Evolutionary conservation across 2,888 invertebrate species (phyloP), one percentile per base, ranked within the genome.

Genomic region (Glaucopsyche alexis): DNA sequence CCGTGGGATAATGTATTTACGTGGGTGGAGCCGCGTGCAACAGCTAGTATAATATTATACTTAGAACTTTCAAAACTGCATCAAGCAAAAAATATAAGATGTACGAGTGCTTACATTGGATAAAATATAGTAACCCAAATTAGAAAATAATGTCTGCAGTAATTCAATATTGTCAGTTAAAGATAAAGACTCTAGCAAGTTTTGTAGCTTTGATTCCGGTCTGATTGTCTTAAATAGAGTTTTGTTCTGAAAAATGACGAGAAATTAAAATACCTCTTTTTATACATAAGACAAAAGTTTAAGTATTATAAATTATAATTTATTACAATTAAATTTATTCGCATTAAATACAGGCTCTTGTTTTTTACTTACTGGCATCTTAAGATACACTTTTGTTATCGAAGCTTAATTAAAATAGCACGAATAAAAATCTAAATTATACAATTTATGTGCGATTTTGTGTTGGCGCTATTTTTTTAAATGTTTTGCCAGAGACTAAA

Each of bases 71-170:
- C 16, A 55, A 55, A 8, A 50, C 14, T n/a, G 7, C 16, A 16
- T 52, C n/a, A 9, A 19, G 16, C 8, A 52, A 52, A 55, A 29
- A 55, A 55, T 55, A 11, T 5, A 55, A 50, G 6, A 8, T 38
- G 50, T 11, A 38, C n/a, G 47, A 64, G 47, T 69, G 78, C 85
- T 84, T 85, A 91, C 90, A 76, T 87, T 83, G 55, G 81, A 79
- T 74, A 88, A 74, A 74, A 89, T 73, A 78, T 83, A 81, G 4
- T 81, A 79, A 14, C 87, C 84, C 73, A 91, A 78, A 19, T 85
- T 78, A 42, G 84, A 83, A 77, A 89, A 83, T 75, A 70, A 16
- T 73, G 16, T 73, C n/a, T 74, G 76, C 80, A 86, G 83, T 60
- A 84, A 72, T 66, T 85, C 81, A 9, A 78, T 74, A 71, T 90